Conservation (phyloP, 1,140 invertebrate genomes). For the Ericerus pela region DNA sequence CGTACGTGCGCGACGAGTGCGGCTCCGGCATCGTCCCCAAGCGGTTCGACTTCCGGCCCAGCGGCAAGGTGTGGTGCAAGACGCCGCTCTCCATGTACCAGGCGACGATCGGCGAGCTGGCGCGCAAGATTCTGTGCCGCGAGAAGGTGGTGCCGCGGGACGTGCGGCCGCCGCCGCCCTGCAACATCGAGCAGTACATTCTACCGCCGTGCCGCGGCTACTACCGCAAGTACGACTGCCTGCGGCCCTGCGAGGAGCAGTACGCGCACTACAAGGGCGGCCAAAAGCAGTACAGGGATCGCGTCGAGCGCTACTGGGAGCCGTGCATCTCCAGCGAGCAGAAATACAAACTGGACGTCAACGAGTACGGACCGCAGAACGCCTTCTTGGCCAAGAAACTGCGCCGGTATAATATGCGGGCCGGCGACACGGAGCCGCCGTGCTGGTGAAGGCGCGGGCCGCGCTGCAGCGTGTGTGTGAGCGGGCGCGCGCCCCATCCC, state of each 20-base stretch:
- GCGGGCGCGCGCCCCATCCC: no score
- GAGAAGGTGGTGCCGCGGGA: background rate
- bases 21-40: background rate
- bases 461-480: no score
- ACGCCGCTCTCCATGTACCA: background rate
- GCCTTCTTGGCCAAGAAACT: background rate
- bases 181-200: background rate
- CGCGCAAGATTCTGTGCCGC: background rate
- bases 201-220: background rate
- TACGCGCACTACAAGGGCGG: background rate
- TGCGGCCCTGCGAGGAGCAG: background rate
- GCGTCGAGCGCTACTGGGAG: background rate
- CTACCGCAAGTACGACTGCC: conserved; percentile 1
- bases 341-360: background rate
- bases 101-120: background rate
- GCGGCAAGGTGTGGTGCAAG: background rate
- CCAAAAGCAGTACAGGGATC: background rate
- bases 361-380: background rate
- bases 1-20: background rate
- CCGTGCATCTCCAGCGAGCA: background rate
- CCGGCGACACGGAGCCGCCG: no score
- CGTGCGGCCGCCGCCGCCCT: background rate
- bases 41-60: background rate
- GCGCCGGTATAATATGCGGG: background rate
- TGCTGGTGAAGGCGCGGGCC: no score